Evolutionary conservation across 2,797 vertebrate species (phyloP).

Genomic region (Amazonetta brasiliensis): DNA sequence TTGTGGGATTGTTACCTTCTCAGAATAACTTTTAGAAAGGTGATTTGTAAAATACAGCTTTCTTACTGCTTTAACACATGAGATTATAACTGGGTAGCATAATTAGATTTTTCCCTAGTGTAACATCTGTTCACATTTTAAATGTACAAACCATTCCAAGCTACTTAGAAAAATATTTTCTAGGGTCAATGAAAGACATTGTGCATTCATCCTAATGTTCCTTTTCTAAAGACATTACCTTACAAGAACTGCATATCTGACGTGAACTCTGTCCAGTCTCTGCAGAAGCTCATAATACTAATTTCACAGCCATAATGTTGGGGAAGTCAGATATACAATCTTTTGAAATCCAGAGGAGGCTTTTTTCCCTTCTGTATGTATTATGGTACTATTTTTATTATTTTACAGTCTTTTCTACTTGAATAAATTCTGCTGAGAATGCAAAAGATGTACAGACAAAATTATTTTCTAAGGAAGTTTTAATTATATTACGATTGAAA

Average conservation of each 20-base stretch:
- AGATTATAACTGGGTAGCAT: not conserved
- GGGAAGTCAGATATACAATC: not conserved
- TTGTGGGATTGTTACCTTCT: not conserved
- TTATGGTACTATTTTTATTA: not conserved
- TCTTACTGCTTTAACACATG: not conserved
- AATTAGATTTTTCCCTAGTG: not conserved
- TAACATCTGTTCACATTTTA: not conserved
- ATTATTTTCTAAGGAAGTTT: constrained; percentile 1
- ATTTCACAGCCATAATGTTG: not conserved
- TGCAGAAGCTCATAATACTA: rapidly evolving
- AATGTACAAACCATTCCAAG: not conserved
- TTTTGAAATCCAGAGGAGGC: not conserved
- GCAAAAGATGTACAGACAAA: not conserved
- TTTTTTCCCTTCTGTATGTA: rapidly evolving
- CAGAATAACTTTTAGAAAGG: not conserved
- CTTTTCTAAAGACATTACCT: not conserved
- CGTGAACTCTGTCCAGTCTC: not conserved
- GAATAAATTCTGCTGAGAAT: not conserved
- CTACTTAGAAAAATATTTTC: not conserved
- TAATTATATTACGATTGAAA: constrained; percentile 27
- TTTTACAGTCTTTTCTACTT: not conserved
- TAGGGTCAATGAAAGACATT: not conserved
- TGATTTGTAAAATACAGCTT: not conserved
- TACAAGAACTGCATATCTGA: not conserved
- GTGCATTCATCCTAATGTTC: rapidly evolving